A percentile compares a stretch with the other conserved stretches of the same genome.
These are phyloP conservation scores for Lasioglossum villosulum DNA, from an alignment of 2,888 invertebrate species.

Conservation along the genomic window DNA sequence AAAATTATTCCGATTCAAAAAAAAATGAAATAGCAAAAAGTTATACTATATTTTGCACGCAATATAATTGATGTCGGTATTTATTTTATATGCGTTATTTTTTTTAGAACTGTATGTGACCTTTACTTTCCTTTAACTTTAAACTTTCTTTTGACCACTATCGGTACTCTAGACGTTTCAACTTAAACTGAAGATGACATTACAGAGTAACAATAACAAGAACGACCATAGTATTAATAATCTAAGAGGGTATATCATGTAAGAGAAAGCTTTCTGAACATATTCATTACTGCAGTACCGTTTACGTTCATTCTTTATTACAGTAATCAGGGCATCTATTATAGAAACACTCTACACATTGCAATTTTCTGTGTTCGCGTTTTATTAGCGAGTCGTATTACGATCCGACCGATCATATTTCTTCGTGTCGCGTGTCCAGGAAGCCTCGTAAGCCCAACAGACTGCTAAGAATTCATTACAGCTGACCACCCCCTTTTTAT, in stretches of 20 bases:
- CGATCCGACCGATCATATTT: constrained; percentile 4
- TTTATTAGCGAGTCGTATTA: constrained; percentile 6
- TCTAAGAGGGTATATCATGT: not conserved
- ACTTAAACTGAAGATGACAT: not conserved
- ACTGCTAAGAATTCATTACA: constrained; percentile 44
- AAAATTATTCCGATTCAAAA: too few relatives aligned
- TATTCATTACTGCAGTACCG: not conserved
- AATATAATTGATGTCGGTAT: too few relatives aligned
- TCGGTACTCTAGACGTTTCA: not conserved
- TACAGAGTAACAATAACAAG: not conserved
- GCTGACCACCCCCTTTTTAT: constrained; percentile 33
- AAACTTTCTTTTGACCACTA: too few relatives aligned
- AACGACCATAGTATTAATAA: not conserved
- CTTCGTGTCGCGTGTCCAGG: constrained; percentile 26
- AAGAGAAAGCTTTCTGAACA: not conserved
- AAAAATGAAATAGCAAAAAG: too few relatives aligned
- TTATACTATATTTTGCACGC: too few relatives aligned
- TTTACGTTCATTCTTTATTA: not conserved
- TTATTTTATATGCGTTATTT: too few relatives aligned
- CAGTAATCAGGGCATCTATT: not conserved
- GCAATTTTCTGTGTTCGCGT: not conserved
- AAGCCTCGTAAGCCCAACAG: constrained; percentile 21
- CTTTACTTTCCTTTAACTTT: too few relatives aligned
- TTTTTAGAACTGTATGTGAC: too few relatives aligned
- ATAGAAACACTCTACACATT: not conserved